Base-by-base conservation (phyloP, 1,140 invertebrate genomes). In the Melanaphis sacchari region DNA sequence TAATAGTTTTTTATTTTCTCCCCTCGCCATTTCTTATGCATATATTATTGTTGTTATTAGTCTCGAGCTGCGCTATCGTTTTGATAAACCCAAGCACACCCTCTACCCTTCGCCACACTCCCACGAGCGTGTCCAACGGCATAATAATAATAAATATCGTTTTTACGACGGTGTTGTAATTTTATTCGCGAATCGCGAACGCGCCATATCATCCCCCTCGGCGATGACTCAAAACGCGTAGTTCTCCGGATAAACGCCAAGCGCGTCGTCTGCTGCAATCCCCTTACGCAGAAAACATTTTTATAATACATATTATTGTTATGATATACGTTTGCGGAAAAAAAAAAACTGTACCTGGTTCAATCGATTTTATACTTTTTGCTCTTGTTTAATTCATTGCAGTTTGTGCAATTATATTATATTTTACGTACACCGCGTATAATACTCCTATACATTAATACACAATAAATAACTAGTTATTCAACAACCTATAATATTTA, bases 171-270 rank as follows among this genome's bases (percentile, higher is more conserved):
- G 59, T 66, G 59, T 66, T 11, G 36, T 9, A 41, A 38, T 84
- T 84, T 84, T 40, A 40, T 40, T 84, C 38, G 82, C 82, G 82
- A 84, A 84, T 84, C 81, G 36, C 38, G 38, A 24, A 8, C 82
- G 24, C 40, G 40, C 82, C 38, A 31, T 40, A 84, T 26, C 36
- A 40, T 40, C 82, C 82, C 82, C 82, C 82, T 84, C 82, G 82
- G 38, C 82, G 82, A 84, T 84, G 82, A 84, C 82, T 84, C 82
- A 84, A 84, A 84, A 84, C 24, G 22, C 24, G 59, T 66, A n/a
- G 31, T 66, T 66, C 59, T 66, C 59, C 5, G 31, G 59, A 66
- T n/a, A 31, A n/a, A n/a, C 59, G 59, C 59, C 31, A n/a, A 66
- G 59, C 31, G 59, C 59, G 4, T 46, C 4, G 43, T 66, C 59